Percentiles rank a stretch among this genome's conserved stretches.
Evolutionary conservation across 2,113 vertebrate species (phyloP).

Genomic region (Phalacrocorax pelagicus): DNA sequence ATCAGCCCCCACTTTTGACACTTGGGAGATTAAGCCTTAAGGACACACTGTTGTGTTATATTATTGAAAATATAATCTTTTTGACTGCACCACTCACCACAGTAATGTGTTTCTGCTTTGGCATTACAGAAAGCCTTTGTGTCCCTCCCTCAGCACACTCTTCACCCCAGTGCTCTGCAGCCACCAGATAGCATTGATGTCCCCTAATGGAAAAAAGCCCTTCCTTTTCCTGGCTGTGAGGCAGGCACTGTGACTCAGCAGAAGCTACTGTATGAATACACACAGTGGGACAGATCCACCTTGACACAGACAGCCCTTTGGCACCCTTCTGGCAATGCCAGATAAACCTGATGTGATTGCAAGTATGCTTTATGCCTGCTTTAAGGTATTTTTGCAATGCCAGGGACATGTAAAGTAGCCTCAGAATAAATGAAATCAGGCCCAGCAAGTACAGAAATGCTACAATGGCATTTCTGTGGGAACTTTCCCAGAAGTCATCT

Average conservation of each 20-base stretch:
- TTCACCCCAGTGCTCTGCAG: neutral
- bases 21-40: neutral
- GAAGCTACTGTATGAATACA: neutral
- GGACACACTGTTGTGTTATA: neutral
- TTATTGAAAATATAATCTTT: neutral
- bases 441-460: neutral
- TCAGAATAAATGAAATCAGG: neutral
- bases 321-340: neutral
- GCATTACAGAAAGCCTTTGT: neutral
- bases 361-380: neutral
- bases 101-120: neutral
- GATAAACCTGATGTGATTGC: neutral
- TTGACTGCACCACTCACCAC: neutral
- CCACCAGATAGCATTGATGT: neutral
- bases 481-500: constrained; percentile 38
- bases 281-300: accelerated
- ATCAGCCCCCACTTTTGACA: neutral
- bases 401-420: neutral
- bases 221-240: neutral
- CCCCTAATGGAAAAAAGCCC: neutral
- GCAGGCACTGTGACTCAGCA: neutral
- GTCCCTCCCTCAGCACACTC: neutral
- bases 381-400: neutral
- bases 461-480: constrained; percentile 7
- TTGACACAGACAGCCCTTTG: neutral